Percentiles rank a stretch among this genome's conserved stretches.
These are phyloP conservation scores for Calonectris borealis DNA, from an alignment of 2,113 vertebrate species.

Conservation along the genomic window DNA sequence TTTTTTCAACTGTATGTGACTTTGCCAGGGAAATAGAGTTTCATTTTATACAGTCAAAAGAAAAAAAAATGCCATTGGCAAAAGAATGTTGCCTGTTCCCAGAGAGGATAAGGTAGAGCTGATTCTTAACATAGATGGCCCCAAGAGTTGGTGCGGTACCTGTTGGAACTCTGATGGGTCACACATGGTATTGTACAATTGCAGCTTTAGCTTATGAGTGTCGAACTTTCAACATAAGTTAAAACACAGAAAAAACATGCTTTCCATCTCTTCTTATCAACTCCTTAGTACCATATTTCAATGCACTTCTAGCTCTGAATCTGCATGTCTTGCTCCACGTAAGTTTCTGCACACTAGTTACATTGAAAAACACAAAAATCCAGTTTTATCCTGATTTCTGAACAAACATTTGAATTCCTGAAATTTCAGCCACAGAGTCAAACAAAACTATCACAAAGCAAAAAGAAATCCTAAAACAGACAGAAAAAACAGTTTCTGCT, in stretches of 20 bases:
- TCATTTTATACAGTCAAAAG: neutral
- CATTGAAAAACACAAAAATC: neutral
- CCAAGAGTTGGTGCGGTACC: neutral
- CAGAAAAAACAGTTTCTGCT: neutral
- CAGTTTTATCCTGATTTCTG: neutral
- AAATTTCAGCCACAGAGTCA: neutral
- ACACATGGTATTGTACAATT: accelerated
- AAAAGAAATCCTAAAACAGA: neutral
- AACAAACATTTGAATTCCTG: neutral
- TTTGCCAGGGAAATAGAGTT: neutral
- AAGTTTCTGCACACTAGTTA: neutral
- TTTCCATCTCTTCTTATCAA: neutral
- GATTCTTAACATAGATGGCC: neutral
- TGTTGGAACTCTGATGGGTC: neutral
- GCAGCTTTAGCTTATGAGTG: accelerated
- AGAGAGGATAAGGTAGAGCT: neutral
- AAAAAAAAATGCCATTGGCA: neutral
- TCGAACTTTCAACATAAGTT: neutral
- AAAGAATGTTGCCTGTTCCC: neutral
- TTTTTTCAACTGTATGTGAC: neutral
- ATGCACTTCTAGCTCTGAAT: neutral
- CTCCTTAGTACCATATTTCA: neutral
- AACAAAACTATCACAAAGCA: neutral
- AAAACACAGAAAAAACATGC: neutral
- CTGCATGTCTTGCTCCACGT: accelerated